A percentile compares a stretch with the other conserved stretches of the same genome.
phyloP scores from a whole-genome alignment of 2,797 vertebrate species.

The Phoxinus dragarum region DNA sequence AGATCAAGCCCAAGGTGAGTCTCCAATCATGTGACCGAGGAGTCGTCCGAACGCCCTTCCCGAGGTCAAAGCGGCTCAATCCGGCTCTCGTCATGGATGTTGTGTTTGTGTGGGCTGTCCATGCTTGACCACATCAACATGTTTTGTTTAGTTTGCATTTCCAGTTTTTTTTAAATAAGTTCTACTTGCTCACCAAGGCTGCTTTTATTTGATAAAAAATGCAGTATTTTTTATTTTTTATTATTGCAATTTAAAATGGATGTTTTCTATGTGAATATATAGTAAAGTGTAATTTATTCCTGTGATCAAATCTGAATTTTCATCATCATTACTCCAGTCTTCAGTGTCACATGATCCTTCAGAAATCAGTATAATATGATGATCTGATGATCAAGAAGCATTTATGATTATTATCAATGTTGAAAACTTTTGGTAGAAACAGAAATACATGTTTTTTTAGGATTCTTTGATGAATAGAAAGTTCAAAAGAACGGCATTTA shows the following conservation, averaged over 20 bases:
- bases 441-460: neutral
- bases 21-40: neutral
- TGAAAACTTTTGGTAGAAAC: neutral
- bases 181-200: neutral
- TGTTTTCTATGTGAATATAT: neutral
- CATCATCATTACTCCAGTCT: neutral
- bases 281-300: neutral
- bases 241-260: neutral
- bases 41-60: neutral
- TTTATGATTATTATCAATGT: neutral
- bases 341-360: neutral
- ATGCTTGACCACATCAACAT: slow-evolving; percentile 1
- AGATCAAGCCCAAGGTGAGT: slow-evolving; percentile 91
- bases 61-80: neutral
- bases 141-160: neutral
- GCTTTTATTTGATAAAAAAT: neutral
- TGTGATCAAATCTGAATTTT: neutral
- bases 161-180: neutral
- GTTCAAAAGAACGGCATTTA: neutral
- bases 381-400: neutral
- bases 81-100: slow-evolving; percentile 9
- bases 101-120: neutral
- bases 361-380: neutral
- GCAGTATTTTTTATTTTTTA: neutral
- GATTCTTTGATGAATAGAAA: neutral